These are phyloP conservation scores for Salmo trutta DNA, from an alignment of 2,797 vertebrate species.

Conservation along the genomic window DNA sequence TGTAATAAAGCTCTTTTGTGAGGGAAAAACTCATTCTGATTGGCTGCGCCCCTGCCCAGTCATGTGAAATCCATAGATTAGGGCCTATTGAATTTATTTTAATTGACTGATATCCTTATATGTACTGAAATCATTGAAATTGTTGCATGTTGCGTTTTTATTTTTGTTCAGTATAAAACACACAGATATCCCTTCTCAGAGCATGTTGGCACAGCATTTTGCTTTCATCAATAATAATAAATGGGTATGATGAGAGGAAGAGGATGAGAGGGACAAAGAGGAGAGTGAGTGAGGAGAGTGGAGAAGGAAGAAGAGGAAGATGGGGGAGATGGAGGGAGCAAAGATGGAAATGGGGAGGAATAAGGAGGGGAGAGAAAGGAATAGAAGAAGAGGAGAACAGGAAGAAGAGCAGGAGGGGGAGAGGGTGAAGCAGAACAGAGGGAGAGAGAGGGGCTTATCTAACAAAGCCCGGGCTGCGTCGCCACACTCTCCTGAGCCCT, in stretches of 20 bases:
- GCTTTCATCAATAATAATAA: background rate
- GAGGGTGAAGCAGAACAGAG: slow-evolving; percentile 10
- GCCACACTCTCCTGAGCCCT: slow-evolving; percentile 49
- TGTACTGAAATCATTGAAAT: too few species aligned
- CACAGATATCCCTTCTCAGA: background rate
- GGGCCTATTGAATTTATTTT: too few species aligned
- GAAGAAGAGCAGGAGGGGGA: background rate
- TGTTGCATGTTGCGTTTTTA: too few species aligned
- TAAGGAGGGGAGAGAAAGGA: background rate
- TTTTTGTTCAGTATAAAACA: background rate
- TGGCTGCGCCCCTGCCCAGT: too few species aligned
- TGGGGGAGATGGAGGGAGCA: background rate
- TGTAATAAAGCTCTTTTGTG: too few species aligned
- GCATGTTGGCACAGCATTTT: background rate
- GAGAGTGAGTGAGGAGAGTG: background rate
- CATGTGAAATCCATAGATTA: too few species aligned
- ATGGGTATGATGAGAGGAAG: background rate
- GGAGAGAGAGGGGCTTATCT: background rate
- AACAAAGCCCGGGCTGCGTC: slow-evolving; percentile 37
- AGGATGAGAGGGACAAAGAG: background rate
- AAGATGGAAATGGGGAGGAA: background rate
- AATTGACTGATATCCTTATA: too few species aligned
- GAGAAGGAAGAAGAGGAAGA: background rate
- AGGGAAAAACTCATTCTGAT: too few species aligned
- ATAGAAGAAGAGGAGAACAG: background rate